These are phyloP conservation scores for Petrocephalus zakoni DNA, from an alignment of 2,113 vertebrate genomes.

Conservation along the genomic window DNA sequence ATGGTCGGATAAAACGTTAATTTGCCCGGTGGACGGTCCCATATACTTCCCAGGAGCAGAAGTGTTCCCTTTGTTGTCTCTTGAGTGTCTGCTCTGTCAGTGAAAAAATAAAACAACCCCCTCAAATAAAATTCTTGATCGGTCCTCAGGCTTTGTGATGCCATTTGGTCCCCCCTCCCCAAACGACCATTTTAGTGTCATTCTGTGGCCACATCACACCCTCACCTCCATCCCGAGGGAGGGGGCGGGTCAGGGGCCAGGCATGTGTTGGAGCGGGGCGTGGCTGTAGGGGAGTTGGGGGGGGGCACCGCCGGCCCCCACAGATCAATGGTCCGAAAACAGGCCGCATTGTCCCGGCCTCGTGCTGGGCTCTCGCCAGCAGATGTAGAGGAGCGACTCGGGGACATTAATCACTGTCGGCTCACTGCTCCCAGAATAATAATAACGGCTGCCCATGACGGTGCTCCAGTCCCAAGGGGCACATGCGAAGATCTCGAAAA, in stretches of 20 bases:
- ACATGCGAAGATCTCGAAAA: constrained; percentile 26
- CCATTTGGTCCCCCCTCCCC: constrained; percentile 55
- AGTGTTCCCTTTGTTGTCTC: constrained; percentile 50
- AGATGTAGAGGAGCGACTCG: constrained; percentile 56
- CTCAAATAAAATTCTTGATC: constrained; percentile 47
- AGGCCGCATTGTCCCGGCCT: constrained; percentile 50
- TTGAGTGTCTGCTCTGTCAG: constrained; percentile 43
- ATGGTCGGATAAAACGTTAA: constrained; percentile 52
- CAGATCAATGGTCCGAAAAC: constrained; percentile 38
- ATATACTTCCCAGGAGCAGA: constrained; percentile 51
- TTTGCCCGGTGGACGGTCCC: constrained; percentile 52
- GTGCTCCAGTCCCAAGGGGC: constrained; percentile 22
- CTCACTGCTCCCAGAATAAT: constrained; percentile 18
- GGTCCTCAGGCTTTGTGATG: constrained; percentile 52
- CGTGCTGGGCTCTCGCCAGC: constrained; percentile 50
- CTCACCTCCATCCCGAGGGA: neutral
- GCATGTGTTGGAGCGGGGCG: neutral
- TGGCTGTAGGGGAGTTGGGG: constrained; percentile 10
- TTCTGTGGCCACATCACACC: constrained; percentile 40
- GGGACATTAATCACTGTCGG: constrained; percentile 60
- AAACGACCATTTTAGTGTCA: constrained; percentile 40
- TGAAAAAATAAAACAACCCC: constrained; percentile 42
- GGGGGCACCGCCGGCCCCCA: constrained; percentile 16
- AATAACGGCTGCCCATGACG: neutral
- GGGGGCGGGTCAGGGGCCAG: neutral